Base-by-base conservation (phyloP, 1,140 invertebrate species). In the Tribolium madens region DNA sequence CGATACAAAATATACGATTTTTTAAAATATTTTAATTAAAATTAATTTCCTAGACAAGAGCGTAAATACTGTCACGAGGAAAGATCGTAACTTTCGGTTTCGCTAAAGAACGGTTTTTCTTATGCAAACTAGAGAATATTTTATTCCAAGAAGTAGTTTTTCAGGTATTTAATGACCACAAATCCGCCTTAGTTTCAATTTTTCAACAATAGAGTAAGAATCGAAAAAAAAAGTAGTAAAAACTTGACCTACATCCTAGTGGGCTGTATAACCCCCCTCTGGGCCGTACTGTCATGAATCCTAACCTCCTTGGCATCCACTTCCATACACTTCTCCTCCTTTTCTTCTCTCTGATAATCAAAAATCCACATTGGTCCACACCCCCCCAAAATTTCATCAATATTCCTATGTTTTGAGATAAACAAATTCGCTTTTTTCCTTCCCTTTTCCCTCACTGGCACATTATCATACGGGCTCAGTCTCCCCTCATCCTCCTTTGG, bases 391-490 rank as follows among this genome's bases (percentile, higher is more conserved):
- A 95, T 89, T 81, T 95, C 93, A 82, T 96, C 94, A 73, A 96
- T 95, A 84, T 96, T 94, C 7, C 91, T 93, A 83, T 93, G 91
- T 73, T 90, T 89, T 14, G 94, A 93, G 80, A 95, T 94, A 83
- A 94, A 95, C 73, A 91, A 85, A 77, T 87, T 79, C 46, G 86
- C 87, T 6, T 74, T 48, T 76, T 85, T 83, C 13, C 82, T 84
- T 57, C 84, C 50, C 9, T 52, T 48, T 26, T 10, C 0, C 14
- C 26, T 52, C 15, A 52, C 84, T 21, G 87, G 85, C 78, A 91
- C 88, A 84, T 93, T 93, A 84, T 93, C 92, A 83, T 93, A 93
- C 47, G 92, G 91, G 64, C 91, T 93, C 21, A 86, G 85, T 52
- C 91, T 87, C 14, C 86, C 86, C 68, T 86, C 83, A 53, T 81